Percentiles rank a stretch among this genome's conserved stretches.
phyloP scores from a whole-genome alignment of 1,140 invertebrate species.

The Olivierus martensii region DNA sequence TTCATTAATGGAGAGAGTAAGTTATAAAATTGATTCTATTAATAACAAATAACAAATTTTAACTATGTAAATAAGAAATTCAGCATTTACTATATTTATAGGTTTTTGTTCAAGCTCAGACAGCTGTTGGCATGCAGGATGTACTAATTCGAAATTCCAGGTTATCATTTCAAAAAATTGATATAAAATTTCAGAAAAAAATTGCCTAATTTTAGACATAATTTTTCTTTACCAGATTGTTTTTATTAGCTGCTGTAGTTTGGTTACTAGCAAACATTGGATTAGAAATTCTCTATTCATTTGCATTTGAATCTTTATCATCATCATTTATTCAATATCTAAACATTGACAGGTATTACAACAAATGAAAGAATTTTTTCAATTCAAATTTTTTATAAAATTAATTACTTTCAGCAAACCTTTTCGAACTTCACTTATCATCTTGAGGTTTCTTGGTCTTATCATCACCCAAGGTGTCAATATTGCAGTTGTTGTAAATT shows the following conservation, averaged over 20 bases:
- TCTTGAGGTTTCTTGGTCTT: background rate
- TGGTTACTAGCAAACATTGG: conserved; percentile 9
- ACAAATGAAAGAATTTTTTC: background rate
- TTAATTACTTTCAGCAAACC: background rate
- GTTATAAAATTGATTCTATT: conserved; percentile 15
- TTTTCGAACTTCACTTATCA: background rate
- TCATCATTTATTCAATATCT: background rate
- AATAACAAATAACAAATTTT: too few species aligned
- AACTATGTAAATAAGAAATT: too few species aligned
- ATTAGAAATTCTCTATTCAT: conserved; percentile 8
- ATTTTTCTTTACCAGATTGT: conserved; percentile 4
- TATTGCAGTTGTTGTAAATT: conserved; percentile 31
- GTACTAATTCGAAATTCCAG: conserved; percentile 10
- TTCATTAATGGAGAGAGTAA: conserved; percentile 75
- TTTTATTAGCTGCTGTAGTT: conserved; percentile 3
- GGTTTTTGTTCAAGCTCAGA: conserved; percentile 9
- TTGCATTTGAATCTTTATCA: conserved; percentile 2
- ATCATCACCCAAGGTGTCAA: background rate
- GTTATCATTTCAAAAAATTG: too few species aligned
- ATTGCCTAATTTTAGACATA: too few species aligned
- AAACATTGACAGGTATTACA: background rate
- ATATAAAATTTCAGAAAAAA: too few species aligned
- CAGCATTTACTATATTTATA: background rate
- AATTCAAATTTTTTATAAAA: background rate
- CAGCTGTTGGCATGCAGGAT: conserved; percentile 2